These are phyloP conservation scores for Bombus affinis DNA, from an alignment of 1,140 invertebrate genomes.

Conservation along the genomic window DNA sequence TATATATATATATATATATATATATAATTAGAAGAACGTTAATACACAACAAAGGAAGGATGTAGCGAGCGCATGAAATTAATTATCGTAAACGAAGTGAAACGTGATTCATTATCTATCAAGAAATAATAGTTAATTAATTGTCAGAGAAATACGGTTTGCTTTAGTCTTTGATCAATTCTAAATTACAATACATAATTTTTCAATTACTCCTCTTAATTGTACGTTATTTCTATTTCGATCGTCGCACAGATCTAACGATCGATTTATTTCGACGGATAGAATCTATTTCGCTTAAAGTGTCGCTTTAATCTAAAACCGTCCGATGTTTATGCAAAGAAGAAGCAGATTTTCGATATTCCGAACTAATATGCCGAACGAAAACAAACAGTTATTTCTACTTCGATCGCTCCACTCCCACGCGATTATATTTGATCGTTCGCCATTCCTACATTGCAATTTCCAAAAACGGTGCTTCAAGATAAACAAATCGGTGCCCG, in stretches of 20 bases:
- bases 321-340: slow-evolving; percentile 15
- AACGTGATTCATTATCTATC: neutral
- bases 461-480: neutral
- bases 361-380: slow-evolving; percentile 11
- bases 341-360: slow-evolving; percentile 19
- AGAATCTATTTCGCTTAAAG: neutral
- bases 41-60: slow-evolving; percentile 1
- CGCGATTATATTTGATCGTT: slow-evolving; percentile 13
- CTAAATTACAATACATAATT: neutral
- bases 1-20: neutral
- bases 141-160: neutral
- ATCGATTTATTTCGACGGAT: neutral
- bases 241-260: neutral
- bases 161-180: neutral
- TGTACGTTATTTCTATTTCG: neutral
- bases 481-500: neutral
- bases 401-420: neutral
- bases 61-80: neutral
- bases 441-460: neutral
- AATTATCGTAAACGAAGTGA: slow-evolving; percentile 2
- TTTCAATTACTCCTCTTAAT: neutral
- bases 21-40: neutral
- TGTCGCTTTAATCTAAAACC: slow-evolving; percentile 6
- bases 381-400: slow-evolving; percentile 36
- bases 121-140: neutral